These are phyloP conservation scores for Tromatobia lineatoria DNA, from an alignment of 2,888 invertebrate species.

Conservation along the genomic window DNA sequence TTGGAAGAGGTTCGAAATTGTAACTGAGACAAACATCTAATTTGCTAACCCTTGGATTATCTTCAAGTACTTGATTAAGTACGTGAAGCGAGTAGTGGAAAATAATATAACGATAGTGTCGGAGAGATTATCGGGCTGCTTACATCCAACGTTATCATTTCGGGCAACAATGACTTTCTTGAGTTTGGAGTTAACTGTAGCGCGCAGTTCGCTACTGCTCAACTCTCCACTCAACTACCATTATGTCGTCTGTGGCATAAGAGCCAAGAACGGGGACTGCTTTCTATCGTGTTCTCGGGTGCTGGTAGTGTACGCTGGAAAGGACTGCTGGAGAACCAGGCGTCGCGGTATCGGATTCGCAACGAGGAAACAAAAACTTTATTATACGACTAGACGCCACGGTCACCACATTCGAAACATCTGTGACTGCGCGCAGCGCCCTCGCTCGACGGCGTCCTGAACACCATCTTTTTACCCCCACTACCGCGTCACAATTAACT, in stretches of 20 bases:
- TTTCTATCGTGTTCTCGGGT: conserved; percentile 41
- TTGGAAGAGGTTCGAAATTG: too few species aligned
- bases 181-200: conserved; percentile 14
- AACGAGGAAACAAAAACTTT: conserved; percentile 51
- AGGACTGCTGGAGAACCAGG: conserved; percentile 11
- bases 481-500: conserved; percentile 57
- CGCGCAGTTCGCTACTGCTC: conserved; percentile 15
- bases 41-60: conserved; percentile 8
- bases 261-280: conserved; percentile 42
- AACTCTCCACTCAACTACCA: conserved; percentile 57
- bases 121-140: conserved; percentile 46
- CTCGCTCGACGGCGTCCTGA: conserved; percentile 38
- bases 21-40: too few species aligned
- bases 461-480: neutral
- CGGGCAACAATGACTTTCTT: conserved; percentile 43
- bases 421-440: conserved; percentile 42
- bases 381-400: conserved; percentile 44
- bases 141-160: conserved; percentile 53
- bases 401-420: conserved; percentile 57
- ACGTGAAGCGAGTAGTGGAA: neutral
- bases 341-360: conserved; percentile 22
- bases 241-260: conserved; percentile 52
- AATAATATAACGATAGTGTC: conserved; percentile 32
- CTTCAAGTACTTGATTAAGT: conserved; percentile 1
- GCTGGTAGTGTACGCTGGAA: conserved; percentile 15